Evolutionary conservation across 23 tunicate species (phyloP), one percentile per base, ranked within the genome.

Genomic region (Corella eumyota): DNA sequence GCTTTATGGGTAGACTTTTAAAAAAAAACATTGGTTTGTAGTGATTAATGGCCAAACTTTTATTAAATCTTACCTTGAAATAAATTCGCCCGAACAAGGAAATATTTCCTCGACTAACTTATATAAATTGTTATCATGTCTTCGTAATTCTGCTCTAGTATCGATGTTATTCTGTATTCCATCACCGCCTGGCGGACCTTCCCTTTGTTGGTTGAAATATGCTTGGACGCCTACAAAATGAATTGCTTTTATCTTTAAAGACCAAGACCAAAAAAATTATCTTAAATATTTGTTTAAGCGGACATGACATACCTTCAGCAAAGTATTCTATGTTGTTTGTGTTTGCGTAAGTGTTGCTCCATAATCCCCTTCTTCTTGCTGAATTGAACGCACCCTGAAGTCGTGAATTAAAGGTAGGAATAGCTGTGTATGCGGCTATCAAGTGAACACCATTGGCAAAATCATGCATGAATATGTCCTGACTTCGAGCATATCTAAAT

Each of bases 391-490:
- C 30, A 0, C 64, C 24, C 36, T 79, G 78, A 25, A 79, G 65
- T 25, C 77, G 34, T 20, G 45, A 7, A 54, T 66, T 71, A 45
- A 79, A 79, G 56, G 46, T 45, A 19, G 81, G 72, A 13, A 79
- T 63, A 1, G 88, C 88, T 25, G 78, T 71, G 28, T 56, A 28
- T 2, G 83, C 79, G 4, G 88, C 88, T 30, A 79, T 79, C 47
- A 79, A 34, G 55, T 79, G 88, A 40, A 79, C 48, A 13, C 88
- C 88, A 40, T 79, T 78, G 6, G 88, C 78, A 31, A 79, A 79
- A 32, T 79, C 88, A 25, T 79, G 88, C 88, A 79, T 71, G 50
- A 79, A 66, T 15, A 79, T 79, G 25, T 79, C 88, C 30, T 79
- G 78, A 15, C 32, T 23, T 22, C 37, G 63, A 4, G 68, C 78